phyloP scores from a whole-genome alignment of 2,888 invertebrate genomes.

The Neria commutata region DNA sequence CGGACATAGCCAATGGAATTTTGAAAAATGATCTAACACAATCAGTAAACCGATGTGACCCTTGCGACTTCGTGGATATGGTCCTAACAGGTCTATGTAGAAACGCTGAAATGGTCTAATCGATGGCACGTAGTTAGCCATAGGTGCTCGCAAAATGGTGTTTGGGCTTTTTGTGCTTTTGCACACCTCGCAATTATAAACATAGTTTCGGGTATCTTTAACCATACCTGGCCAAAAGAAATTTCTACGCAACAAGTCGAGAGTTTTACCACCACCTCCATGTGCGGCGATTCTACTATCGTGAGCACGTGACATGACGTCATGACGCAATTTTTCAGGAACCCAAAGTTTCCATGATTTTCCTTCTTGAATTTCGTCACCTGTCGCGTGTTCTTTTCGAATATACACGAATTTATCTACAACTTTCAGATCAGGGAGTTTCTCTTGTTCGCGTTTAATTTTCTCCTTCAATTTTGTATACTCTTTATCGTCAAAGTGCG shows the following conservation, averaged over 20 bases:
- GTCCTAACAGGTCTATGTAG: slow-evolving; percentile 14
- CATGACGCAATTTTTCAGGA: neutral
- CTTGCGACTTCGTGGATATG: slow-evolving; percentile 6
- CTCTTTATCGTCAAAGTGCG: neutral
- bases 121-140: neutral
- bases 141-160: neutral
- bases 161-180: slow-evolving; percentile 2
- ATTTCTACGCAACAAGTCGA: slow-evolving; percentile 3
- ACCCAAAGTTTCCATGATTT: slow-evolving; percentile 9
- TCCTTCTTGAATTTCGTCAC: neutral
- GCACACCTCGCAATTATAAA: slow-evolving; percentile 3
- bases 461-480: slow-evolving; percentile 5
- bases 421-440: slow-evolving; percentile 1
- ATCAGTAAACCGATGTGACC: slow-evolving; percentile 11
- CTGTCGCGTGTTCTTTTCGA: neutral
- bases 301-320: neutral
- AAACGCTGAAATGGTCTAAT: slow-evolving; percentile 13
- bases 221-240: slow-evolving; percentile 14
- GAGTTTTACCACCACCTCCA: slow-evolving; percentile 2
- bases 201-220: neutral
- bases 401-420: neutral
- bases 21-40: slow-evolving; percentile 11
- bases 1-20: slow-evolving; percentile 8
- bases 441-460: neutral
- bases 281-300: neutral